Conservation (phyloP, 1,140 invertebrate species). For the Pseudachorutes palmiensis region DNA sequence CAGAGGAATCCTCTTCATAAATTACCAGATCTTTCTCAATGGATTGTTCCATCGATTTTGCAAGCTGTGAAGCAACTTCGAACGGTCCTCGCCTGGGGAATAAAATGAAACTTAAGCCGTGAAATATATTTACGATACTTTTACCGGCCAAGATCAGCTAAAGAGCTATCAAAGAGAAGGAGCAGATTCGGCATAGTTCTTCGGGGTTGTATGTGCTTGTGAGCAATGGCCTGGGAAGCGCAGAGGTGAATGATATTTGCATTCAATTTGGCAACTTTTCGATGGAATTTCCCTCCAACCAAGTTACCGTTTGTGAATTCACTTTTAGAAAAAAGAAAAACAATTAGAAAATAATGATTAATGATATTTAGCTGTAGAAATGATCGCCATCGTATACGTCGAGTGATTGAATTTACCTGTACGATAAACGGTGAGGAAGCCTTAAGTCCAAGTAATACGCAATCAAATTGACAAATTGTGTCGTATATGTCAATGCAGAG, state of each 20-base stretch:
- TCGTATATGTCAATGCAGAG: slow-evolving; percentile 68
- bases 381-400: too few relatives aligned
- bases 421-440: slow-evolving; percentile 64
- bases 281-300: slow-evolving; percentile 60
- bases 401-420: slow-evolving; percentile 53
- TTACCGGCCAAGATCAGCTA: slow-evolving; percentile 61
- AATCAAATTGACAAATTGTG: slow-evolving; percentile 69
- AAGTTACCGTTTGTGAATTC: slow-evolving; percentile 61
- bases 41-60: slow-evolving; percentile 51
- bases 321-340: slow-evolving; percentile 50
- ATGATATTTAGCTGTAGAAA: neutral
- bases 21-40: slow-evolving; percentile 38
- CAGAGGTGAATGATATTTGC: slow-evolving; percentile 73
- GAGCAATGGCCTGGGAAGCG: slow-evolving; percentile 56
- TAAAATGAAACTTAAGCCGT: slow-evolving; percentile 39
- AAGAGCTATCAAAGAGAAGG: slow-evolving; percentile 56
- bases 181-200: slow-evolving; percentile 66
- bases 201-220: slow-evolving; percentile 54
- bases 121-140: slow-evolving; percentile 38
- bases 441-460: slow-evolving; percentile 66
- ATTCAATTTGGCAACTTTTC: slow-evolving; percentile 67
- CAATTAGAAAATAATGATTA: slow-evolving; percentile 14
- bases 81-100: slow-evolving; percentile 50
- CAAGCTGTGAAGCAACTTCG: slow-evolving; percentile 48
- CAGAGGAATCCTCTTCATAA: slow-evolving; percentile 33